A percentile compares a stretch with the other conserved stretches of the same genome.
Evolutionary conservation across 2,113 vertebrate species (phyloP).

Genomic region (Bagarius yarrelli): DNA sequence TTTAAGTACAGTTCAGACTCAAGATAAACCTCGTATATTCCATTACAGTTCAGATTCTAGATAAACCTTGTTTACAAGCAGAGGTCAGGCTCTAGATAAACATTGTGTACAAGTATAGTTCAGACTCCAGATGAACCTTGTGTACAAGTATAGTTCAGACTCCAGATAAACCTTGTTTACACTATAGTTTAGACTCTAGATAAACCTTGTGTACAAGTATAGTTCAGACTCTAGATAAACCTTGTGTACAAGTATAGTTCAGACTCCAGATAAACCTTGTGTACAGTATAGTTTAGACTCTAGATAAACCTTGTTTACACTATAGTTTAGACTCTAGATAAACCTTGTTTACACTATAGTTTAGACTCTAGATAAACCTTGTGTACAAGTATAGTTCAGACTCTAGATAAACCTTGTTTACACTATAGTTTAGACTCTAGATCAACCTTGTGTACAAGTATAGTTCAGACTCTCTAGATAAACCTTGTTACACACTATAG

Average conservation of each 20-base stretch:
- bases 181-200: slow-evolving; percentile 68
- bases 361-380: too few relatives aligned
- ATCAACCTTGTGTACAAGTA: background rate
- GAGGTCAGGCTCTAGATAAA: slow-evolving; percentile 61
- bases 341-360: too few relatives aligned
- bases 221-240: slow-evolving; percentile 59
- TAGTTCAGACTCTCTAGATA: background rate
- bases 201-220: slow-evolving; percentile 53
- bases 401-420: too few relatives aligned
- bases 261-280: background rate
- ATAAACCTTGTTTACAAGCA: slow-evolving; percentile 51
- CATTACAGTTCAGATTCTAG: slow-evolving; percentile 66
- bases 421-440: slow-evolving; percentile 69
- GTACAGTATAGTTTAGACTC: slow-evolving; percentile 69
- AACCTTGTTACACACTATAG: too few relatives aligned
- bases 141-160: slow-evolving; percentile 68
- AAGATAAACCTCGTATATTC: background rate
- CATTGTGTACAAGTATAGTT: slow-evolving; percentile 66
- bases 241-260: slow-evolving; percentile 67
- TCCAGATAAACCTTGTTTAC: background rate
- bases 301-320: too few relatives aligned
- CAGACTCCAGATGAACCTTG: slow-evolving; percentile 7
- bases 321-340: slow-evolving; percentile 74
- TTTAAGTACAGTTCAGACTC: slow-evolving; percentile 68
- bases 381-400: too few relatives aligned